phyloP scores from a whole-genome alignment of 2,888 invertebrate species.

The Chirona hameri region DNA sequence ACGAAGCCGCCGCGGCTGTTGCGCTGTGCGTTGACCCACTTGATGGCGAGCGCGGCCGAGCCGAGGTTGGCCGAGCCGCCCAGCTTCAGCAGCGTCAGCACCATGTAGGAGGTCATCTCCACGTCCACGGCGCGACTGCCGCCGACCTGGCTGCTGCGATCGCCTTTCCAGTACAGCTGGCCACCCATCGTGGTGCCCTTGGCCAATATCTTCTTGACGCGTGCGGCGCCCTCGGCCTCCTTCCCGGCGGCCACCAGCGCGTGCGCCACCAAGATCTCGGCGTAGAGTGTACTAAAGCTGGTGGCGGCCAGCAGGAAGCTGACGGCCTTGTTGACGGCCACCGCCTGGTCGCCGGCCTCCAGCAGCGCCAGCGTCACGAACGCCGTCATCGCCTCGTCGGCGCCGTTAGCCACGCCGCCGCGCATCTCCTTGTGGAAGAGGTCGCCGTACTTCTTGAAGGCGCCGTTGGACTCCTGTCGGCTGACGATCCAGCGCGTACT shows the following conservation, averaged over 20 bases:
- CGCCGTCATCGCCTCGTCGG: slow-evolving; percentile 60
- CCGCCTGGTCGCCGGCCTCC: slow-evolving; percentile 47
- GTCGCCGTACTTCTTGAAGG: slow-evolving; percentile 29
- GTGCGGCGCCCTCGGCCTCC: not conserved
- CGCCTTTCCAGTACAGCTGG: slow-evolving; percentile 3
- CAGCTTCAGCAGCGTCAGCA: slow-evolving; percentile 55
- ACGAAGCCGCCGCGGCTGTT: slow-evolving; percentile 60
- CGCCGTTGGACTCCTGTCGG: slow-evolving; percentile 31
- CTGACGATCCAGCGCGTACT: slow-evolving; percentile 28
- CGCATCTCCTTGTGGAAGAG: slow-evolving; percentile 23
- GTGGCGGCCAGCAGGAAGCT: not conserved
- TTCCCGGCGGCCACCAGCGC: not conserved
- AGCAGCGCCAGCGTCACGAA: slow-evolving; percentile 64
- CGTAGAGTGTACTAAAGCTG: not conserved
- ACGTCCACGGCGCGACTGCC: slow-evolving; percentile 54
- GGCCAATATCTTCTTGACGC: slow-evolving; percentile 1
- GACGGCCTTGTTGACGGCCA: not conserved
- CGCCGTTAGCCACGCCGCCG: not conserved
- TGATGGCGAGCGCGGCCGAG: slow-evolving; percentile 59
- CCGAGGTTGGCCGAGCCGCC: slow-evolving; percentile 51
- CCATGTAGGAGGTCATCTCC: slow-evolving; percentile 65
- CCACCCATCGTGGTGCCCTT: not conserved
- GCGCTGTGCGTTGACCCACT: slow-evolving; percentile 68
- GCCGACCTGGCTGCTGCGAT: not conserved
- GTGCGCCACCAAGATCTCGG: slow-evolving; percentile 26